Percentiles rank a stretch among this genome's conserved stretches.
phyloP scores from a whole-genome alignment of 2,113 vertebrate genomes.

The Orientallactaga bullata region DNA sequence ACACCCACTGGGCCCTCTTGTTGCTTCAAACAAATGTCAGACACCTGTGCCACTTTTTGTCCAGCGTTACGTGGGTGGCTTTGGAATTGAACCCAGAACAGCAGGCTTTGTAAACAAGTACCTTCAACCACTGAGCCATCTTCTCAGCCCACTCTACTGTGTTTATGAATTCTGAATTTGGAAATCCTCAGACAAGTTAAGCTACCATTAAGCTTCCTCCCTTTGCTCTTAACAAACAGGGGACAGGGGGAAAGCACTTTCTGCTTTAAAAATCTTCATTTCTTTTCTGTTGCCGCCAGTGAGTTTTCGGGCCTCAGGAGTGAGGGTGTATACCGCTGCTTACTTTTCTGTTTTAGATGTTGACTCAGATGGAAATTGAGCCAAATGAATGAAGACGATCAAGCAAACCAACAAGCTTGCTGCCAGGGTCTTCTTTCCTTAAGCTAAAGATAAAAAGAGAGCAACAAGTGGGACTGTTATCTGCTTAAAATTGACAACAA shows the following conservation, averaged over 20 bases:
- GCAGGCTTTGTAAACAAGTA: too few species aligned
- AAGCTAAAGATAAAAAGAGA: not conserved
- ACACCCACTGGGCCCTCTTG: too few species aligned
- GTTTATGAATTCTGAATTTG: not conserved
- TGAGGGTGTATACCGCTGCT: not conserved
- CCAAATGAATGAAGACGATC: not conserved
- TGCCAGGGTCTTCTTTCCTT: not conserved
- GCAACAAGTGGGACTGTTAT: not conserved
- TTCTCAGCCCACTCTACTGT: not conserved
- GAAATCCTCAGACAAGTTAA: not conserved
- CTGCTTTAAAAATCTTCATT: not conserved
- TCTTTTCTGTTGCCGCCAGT: not conserved
- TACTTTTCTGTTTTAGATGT: constrained; percentile 1
- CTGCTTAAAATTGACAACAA: constrained; percentile 26
- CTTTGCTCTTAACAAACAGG: not conserved
- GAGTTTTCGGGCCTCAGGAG: not conserved
- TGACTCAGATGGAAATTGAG: not conserved
- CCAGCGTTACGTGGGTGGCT: too few species aligned
- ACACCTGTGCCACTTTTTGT: too few species aligned
- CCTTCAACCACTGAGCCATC: too few species aligned
- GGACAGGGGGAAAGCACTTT: not conserved
- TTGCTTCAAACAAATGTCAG: too few species aligned
- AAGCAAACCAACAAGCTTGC: not conserved
- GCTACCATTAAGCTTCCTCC: not conserved
- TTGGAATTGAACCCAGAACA: too few species aligned